phyloP scores from a whole-genome alignment of 2,888 invertebrate genomes.

The Unio delphinus region DNA sequence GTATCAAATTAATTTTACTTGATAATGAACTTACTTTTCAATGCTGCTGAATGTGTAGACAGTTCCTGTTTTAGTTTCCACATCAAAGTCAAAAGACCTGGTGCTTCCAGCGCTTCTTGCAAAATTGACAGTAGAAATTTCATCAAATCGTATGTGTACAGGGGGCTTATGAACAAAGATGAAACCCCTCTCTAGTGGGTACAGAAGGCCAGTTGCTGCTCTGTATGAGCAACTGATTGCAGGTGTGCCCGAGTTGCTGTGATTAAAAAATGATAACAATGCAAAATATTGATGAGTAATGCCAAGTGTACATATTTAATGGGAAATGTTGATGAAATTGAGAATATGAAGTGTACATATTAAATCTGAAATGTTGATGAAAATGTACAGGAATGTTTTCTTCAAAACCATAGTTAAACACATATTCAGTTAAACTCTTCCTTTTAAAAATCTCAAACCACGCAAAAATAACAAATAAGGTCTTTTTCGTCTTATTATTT shows the following conservation, averaged over 20 bases:
- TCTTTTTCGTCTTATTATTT: too few relatives aligned
- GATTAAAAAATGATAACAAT: slow-evolving; percentile 71
- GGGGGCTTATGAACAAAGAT: slow-evolving; percentile 99
- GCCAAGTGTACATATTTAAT: too few relatives aligned
- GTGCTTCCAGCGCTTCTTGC: slow-evolving; percentile 90
- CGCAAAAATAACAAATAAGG: too few relatives aligned
- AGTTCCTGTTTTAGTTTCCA: slow-evolving; percentile 87
- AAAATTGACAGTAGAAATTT: slow-evolving; percentile 94
- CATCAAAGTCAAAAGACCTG: slow-evolving; percentile 75
- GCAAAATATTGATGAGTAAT: too few relatives aligned
- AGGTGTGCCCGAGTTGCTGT: slow-evolving; percentile 82
- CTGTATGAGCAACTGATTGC: slow-evolving; percentile 97
- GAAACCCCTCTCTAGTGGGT: slow-evolving; percentile 97
- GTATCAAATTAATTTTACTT: background rate
- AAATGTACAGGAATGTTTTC: too few relatives aligned
- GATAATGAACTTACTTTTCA: slow-evolving; percentile 80
- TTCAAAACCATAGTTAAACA: too few relatives aligned
- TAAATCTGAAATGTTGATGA: too few relatives aligned
- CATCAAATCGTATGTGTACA: slow-evolving; percentile 97
- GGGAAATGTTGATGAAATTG: too few relatives aligned
- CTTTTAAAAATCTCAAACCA: too few relatives aligned
- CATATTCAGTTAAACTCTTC: too few relatives aligned
- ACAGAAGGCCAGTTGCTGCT: slow-evolving; percentile 96
- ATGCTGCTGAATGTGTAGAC: slow-evolving; percentile 97
- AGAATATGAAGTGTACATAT: too few relatives aligned